Percentiles rank a stretch among this genome's conserved stretches.
Evolutionary conservation across 2,797 vertebrate genomes (phyloP).

Genomic region (Hydrocynus forskahlii): DNA sequence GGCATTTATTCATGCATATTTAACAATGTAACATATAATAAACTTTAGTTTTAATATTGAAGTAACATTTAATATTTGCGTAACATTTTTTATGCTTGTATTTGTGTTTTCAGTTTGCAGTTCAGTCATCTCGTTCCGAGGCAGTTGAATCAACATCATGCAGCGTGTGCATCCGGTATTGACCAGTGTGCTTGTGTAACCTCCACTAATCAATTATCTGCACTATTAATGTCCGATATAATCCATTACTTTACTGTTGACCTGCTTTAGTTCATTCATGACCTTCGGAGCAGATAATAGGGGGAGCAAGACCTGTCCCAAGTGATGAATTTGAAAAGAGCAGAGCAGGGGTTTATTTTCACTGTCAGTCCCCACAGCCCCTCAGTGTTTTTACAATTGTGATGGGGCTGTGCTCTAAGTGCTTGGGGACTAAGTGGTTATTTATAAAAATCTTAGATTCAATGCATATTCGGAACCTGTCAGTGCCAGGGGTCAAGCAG

Average conservation of each 20-base stretch:
- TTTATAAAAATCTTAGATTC: constrained; percentile 15
- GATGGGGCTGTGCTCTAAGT: constrained; percentile 1
- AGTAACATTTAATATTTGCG: too few relatives aligned
- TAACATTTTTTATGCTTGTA: background rate
- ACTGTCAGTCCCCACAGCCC: constrained; percentile 16
- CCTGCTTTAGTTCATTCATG: constrained; percentile 16
- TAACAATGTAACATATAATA: too few relatives aligned
- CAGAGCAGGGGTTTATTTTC: constrained; percentile 16
- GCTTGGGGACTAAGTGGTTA: constrained; percentile 8
- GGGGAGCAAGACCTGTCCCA: background rate
- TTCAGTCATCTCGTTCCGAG: background rate
- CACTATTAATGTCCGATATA: constrained; percentile 28
- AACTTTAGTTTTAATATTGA: background rate
- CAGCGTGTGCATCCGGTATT: constrained; percentile 25
- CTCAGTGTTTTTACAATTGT: constrained; percentile 22
- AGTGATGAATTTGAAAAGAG: background rate
- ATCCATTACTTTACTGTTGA: constrained; percentile 35
- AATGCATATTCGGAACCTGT: constrained; percentile 28
- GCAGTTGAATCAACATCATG: background rate
- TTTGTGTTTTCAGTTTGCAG: background rate
- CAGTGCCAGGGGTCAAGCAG: background rate
- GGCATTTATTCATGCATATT: too few relatives aligned
- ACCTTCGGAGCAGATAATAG: constrained; percentile 12
- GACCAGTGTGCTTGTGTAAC: constrained; percentile 25
- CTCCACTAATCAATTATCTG: constrained; percentile 35